A percentile compares a stretch with the other conserved stretches of the same genome.
Conservation (phyloP, 2,113 vertebrate genomes). For the Lota lota region DNA sequence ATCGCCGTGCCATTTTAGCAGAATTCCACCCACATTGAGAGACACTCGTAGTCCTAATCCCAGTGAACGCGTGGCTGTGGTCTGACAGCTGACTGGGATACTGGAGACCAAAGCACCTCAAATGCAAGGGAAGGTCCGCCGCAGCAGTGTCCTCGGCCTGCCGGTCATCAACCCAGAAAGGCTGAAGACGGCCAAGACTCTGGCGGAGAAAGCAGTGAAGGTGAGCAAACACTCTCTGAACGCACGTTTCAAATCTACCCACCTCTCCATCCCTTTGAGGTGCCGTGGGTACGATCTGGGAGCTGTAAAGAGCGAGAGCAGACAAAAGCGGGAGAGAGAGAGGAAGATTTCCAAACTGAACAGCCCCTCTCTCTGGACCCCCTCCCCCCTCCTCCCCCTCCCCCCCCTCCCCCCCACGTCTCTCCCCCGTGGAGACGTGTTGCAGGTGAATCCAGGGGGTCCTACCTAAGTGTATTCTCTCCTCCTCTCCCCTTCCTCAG, state of each 20-base stretch:
- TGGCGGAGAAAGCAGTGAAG: conserved; percentile 84
- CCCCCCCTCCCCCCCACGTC: too few species aligned
- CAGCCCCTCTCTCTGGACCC: not conserved
- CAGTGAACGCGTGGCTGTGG: not conserved
- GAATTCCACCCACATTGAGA: not conserved
- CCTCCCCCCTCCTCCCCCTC: too few species aligned
- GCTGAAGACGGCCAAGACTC: conserved; percentile 72
- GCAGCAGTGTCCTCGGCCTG: conserved; percentile 39
- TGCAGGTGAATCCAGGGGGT: not conserved
- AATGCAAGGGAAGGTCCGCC: conserved; percentile 45
- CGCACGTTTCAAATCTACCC: too few species aligned
- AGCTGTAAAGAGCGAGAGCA: too few species aligned
- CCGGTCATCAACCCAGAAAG: conserved; percentile 61
- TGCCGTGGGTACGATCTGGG: too few species aligned
- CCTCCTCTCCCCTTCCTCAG: conserved; percentile 49
- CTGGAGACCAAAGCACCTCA: conserved; percentile 2
- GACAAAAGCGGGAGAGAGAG: too few species aligned
- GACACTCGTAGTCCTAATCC: not conserved
- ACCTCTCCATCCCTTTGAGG: too few species aligned
- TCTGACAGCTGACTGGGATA: too few species aligned
- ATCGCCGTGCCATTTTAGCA: too few species aligned
- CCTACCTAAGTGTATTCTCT: too few species aligned
- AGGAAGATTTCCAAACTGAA: too few species aligned
- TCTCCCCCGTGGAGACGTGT: too few species aligned
- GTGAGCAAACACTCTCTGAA: conserved; percentile 70